phyloP scores from a whole-genome alignment of 2,113 vertebrate species.

The Uropsilus gracilis region DNA sequence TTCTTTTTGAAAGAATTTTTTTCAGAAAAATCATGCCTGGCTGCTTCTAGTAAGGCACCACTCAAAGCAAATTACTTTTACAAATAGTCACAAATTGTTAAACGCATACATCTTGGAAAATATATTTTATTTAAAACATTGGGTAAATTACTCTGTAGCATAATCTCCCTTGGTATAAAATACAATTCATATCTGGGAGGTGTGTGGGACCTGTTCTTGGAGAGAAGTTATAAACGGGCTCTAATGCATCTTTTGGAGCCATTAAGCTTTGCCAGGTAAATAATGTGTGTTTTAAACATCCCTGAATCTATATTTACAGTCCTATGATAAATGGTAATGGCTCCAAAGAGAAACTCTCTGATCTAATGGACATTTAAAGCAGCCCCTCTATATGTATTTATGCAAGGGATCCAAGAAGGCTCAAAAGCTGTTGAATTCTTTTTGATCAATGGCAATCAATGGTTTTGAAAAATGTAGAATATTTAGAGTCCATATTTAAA shows the following conservation, averaged over 20 bases:
- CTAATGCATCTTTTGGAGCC: constrained; percentile 77
- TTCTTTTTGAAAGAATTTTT: background rate
- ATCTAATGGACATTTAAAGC: constrained; percentile 78
- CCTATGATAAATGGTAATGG: constrained; percentile 78
- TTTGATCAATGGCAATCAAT: constrained; percentile 77
- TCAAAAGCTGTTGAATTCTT: constrained; percentile 71
- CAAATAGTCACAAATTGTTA: constrained; percentile 75
- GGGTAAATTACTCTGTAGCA: constrained; percentile 59
- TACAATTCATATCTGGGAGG: constrained; percentile 56
- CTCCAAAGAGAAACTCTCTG: constrained; percentile 74
- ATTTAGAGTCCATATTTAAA: constrained; percentile 73
- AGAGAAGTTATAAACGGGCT: constrained; percentile 68
- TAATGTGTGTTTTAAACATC: constrained; percentile 79
- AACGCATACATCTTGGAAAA: constrained; percentile 19
- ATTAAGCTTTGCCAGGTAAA: constrained; percentile 75
- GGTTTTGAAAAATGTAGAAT: constrained; percentile 68
- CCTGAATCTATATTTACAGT: constrained; percentile 80
- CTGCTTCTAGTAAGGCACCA: constrained; percentile 57
- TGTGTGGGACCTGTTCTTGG: constrained; percentile 61
- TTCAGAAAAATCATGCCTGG: constrained; percentile 35
- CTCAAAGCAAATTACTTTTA: constrained; percentile 69
- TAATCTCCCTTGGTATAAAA: constrained; percentile 60
- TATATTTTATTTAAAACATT: constrained; percentile 78
- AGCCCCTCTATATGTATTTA: constrained; percentile 77
- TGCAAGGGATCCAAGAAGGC: constrained; percentile 67